These are phyloP conservation scores for Imbricaverruca yamaguchii DNA, from an alignment of 2,888 invertebrate genomes.

Conservation along the genomic window DNA sequence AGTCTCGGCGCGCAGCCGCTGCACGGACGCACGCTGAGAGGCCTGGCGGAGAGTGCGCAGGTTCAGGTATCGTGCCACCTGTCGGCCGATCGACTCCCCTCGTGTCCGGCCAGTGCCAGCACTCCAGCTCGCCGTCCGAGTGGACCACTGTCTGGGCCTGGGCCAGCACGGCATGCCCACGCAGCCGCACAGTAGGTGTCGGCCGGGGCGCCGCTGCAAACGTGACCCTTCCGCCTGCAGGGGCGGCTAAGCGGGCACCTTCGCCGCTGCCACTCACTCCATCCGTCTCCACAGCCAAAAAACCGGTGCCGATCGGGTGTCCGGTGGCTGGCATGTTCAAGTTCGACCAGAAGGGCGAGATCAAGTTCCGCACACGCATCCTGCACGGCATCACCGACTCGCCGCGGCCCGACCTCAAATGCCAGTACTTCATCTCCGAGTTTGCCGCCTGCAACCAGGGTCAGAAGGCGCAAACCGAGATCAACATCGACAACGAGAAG, in stretches of 20 bases:
- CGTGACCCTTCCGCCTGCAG: not conserved
- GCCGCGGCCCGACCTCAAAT: conserved; percentile 85
- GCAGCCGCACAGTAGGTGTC: not conserved
- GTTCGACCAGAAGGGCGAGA: conserved; percentile 85
- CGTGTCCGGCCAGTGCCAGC: too few relatives aligned
- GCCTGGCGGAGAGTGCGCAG: too few relatives aligned
- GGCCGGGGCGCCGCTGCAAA: not conserved
- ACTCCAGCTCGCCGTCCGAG: too few relatives aligned
- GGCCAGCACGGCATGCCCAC: not conserved
- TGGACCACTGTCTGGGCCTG: too few relatives aligned
- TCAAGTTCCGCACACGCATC: conserved; percentile 84
- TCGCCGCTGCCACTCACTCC: not conserved
- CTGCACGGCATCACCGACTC: conserved; percentile 90
- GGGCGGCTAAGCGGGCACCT: too few relatives aligned
- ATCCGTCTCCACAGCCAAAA: conserved; percentile 51
- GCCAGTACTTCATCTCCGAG: conserved; percentile 88
- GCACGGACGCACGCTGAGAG: too few relatives aligned
- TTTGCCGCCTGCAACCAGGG: conserved; percentile 92
- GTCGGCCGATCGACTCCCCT: too few relatives aligned
- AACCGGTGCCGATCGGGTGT: conserved; percentile 85
- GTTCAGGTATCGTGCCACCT: too few relatives aligned
- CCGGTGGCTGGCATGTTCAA: conserved; percentile 95
- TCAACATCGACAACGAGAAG: conserved; percentile 89
- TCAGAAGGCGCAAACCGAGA: conserved; percentile 62
- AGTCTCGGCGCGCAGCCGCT: too few relatives aligned